Conservation (phyloP, 2,113 vertebrate genomes). For the Siniperca chuatsi region DNA sequence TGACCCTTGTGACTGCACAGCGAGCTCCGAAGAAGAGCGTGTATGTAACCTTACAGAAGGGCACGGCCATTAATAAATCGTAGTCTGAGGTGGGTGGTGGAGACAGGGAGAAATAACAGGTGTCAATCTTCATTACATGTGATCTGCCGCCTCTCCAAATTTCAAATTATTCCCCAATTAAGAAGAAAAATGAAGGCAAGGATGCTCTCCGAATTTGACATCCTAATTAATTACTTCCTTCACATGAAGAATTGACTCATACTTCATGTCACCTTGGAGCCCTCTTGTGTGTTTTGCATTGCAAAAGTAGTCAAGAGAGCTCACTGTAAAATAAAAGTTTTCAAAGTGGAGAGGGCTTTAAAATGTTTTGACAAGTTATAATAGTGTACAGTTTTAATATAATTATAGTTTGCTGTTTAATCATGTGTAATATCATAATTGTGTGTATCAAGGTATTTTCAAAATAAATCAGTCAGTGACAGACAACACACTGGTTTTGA, state of each 20-base stretch:
- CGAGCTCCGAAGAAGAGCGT: conserved; percentile 35
- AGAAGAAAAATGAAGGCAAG: conserved; percentile 79
- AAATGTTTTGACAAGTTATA: conserved; percentile 16
- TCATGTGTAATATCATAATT: conserved; percentile 17
- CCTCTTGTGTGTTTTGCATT: conserved; percentile 58
- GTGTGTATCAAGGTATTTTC: conserved; percentile 25
- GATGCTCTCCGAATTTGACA: conserved; percentile 79
- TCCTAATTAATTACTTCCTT: conserved; percentile 83
- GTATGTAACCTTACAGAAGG: conserved; percentile 67
- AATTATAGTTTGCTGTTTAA: conserved; percentile 18
- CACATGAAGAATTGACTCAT: conserved; percentile 79
- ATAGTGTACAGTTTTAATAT: background rate
- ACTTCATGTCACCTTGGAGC: conserved; percentile 79
- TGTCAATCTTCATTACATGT: conserved; percentile 83
- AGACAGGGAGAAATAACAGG: conserved; percentile 74
- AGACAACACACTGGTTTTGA: conserved; percentile 18
- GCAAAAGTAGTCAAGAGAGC: conserved; percentile 54
- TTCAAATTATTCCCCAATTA: conserved; percentile 83
- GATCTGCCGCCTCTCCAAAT: conserved; percentile 80
- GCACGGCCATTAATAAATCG: conserved; percentile 63
- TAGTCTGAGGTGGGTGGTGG: conserved; percentile 52
- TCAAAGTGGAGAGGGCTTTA: conserved; percentile 10
- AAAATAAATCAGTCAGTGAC: conserved; percentile 7
- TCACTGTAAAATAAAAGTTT: conserved; percentile 49
- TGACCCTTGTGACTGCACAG: conserved; percentile 60